Evolutionary conservation across 1,140 invertebrate species (phyloP).

Genomic region (Drosophila ogumai): DNA sequence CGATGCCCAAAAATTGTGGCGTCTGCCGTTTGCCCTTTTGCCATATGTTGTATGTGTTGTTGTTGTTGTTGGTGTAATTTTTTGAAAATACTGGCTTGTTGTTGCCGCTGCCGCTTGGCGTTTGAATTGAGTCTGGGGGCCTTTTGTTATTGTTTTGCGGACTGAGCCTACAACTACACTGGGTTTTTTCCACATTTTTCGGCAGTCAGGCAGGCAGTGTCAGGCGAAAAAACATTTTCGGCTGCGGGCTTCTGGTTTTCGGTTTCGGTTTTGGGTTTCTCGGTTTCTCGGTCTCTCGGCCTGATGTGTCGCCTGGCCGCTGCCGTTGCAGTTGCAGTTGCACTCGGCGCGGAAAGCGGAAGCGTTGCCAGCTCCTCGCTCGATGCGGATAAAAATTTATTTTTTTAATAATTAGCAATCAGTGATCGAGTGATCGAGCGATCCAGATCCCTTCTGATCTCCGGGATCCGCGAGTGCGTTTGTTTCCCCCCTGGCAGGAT

Average conservation of each 20-base stretch:
- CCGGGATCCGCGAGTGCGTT: not conserved
- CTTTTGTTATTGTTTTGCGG: slow-evolving; percentile 35
- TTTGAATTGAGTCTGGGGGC: slow-evolving; percentile 57
- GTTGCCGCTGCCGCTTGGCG: slow-evolving; percentile 28
- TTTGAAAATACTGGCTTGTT: slow-evolving; percentile 50
- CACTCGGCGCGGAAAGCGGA: slow-evolving; percentile 77
- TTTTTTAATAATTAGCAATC: not conserved
- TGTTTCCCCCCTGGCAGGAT: slow-evolving; percentile 21
- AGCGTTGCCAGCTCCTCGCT: slow-evolving; percentile 57
- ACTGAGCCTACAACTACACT: slow-evolving; percentile 1
- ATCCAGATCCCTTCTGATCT: slow-evolving; percentile 6
- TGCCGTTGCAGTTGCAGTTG: slow-evolving; percentile 77
- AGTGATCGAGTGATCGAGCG: slow-evolving; percentile 2
- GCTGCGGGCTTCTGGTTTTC: slow-evolving; percentile 51
- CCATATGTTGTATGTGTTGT: slow-evolving; percentile 6
- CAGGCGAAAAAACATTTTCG: slow-evolving; percentile 63
- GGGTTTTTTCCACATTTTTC: slow-evolving; percentile 53
- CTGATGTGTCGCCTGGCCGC: slow-evolving; percentile 58
- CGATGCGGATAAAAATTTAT: slow-evolving; percentile 27
- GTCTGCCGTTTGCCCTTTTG: slow-evolving; percentile 59
- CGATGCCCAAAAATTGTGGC: slow-evolving; percentile 68
- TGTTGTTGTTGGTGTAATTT: slow-evolving; percentile 39
- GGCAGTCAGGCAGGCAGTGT: slow-evolving; percentile 55
- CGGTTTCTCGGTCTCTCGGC: slow-evolving; percentile 53
- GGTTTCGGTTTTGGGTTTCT: slow-evolving; percentile 59